Conservation (phyloP, 64 coral and sea anemone species). For the Montipora cactus region DNA sequence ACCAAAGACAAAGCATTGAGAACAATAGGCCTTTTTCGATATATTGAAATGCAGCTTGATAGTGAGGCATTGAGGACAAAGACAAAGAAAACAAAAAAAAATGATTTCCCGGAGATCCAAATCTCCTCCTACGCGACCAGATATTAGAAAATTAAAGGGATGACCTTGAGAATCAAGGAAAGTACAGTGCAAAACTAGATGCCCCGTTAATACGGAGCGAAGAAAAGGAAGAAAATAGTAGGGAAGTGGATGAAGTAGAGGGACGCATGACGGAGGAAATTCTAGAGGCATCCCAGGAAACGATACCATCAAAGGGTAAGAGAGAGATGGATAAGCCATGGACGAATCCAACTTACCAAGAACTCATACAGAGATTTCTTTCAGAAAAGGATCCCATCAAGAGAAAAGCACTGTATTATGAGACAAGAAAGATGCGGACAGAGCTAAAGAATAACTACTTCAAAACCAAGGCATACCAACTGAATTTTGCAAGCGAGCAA, state of each 20-base stretch:
- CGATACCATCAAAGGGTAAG: conserved; percentile 15
- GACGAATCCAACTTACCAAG: conserved; percentile 5
- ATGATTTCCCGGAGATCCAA: too few species aligned
- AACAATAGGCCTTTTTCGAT: too few species aligned
- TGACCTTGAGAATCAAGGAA: conserved; percentile 26
- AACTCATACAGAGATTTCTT: conserved; percentile 11
- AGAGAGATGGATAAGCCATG: conserved; percentile 44
- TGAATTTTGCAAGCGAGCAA: too few species aligned
- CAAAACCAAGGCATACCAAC: too few species aligned
- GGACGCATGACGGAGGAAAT: conserved; percentile 11
- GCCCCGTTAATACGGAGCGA: background rate
- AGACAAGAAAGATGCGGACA: background rate
- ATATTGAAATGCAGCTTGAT: too few species aligned
- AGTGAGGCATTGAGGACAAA: too few species aligned
- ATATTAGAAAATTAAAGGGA: conserved; percentile 25
- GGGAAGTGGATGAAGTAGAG: background rate
- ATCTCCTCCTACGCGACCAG: background rate
- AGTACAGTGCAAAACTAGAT: conserved; percentile 46
- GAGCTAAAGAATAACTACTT: background rate
- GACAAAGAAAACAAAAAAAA: too few species aligned
- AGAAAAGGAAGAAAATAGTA: background rate
- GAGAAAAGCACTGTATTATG: background rate
- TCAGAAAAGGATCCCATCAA: too few species aligned
- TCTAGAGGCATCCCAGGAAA: conserved; percentile 17
- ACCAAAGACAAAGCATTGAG: too few species aligned